phyloP scores from a whole-genome alignment of 2,797 vertebrate species.

The Phyllotis vaccarum region DNA sequence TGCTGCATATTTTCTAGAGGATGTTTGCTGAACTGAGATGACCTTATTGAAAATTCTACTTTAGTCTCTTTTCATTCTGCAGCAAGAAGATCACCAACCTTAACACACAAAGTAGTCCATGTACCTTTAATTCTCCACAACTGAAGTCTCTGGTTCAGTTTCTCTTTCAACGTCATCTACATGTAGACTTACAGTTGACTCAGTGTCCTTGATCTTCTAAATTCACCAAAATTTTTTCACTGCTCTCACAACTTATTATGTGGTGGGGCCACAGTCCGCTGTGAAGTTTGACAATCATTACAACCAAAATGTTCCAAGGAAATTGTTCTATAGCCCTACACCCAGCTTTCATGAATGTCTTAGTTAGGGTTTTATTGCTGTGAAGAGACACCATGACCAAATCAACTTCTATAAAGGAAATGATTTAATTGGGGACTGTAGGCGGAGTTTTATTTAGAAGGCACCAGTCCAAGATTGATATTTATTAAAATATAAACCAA shows the following conservation, averaged over 20 bases:
- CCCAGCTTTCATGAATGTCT: background rate
- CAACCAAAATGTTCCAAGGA: background rate
- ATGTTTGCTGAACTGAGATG: constrained; percentile 59
- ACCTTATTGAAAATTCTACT: constrained; percentile 70
- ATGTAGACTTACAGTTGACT: background rate
- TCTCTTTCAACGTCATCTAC: background rate
- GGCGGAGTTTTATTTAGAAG: too few relatives aligned
- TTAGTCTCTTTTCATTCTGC: background rate
- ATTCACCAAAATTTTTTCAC: background rate
- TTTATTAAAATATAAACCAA: too few relatives aligned
- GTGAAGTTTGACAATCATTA: background rate
- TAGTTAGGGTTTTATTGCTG: background rate
- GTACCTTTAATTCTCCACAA: background rate
- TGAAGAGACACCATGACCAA: background rate
- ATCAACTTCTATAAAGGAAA: too few relatives aligned
- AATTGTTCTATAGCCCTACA: background rate
- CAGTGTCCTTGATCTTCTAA: constrained; percentile 34
- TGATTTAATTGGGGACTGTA: background rate
- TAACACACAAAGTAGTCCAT: background rate
- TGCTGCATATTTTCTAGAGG: constrained; percentile 60
- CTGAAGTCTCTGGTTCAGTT: background rate
- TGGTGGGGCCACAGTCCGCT: background rate
- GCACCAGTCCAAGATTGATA: too few relatives aligned
- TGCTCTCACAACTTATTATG: background rate
- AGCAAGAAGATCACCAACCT: constrained; percentile 33